Evolutionary conservation across 1,140 invertebrate genomes (phyloP).

Genomic region (Conus betulinus): DNA sequence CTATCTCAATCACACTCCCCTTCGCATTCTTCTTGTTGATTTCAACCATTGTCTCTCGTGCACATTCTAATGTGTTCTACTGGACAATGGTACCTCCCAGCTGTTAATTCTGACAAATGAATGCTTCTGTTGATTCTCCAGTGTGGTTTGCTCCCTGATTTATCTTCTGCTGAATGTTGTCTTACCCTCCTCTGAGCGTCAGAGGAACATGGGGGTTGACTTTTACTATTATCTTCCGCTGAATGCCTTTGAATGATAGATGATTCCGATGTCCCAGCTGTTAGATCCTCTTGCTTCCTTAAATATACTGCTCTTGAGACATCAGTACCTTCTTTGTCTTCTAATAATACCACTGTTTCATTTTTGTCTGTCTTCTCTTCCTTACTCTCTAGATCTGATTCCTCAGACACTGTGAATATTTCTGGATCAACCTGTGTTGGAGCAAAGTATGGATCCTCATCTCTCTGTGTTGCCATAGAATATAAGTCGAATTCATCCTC

Average conservation of each 20-base stretch:
- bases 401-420: neutral
- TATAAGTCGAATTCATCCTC: neutral
- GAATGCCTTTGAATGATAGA: neutral
- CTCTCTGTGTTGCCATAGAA: neutral
- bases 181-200: neutral
- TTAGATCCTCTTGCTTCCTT: neutral
- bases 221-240: too few species aligned
- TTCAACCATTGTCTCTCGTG: neutral
- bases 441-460: slow-evolving; percentile 11
- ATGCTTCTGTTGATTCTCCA: neutral
- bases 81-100: neutral
- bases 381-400: neutral
- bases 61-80: slow-evolving; percentile 9
- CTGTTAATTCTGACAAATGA: neutral
- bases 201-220: neutral
- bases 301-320: neutral
- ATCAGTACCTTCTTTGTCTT: neutral
- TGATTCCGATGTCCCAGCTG: neutral
- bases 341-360: neutral
- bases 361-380: neutral
- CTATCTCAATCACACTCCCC: neutral
- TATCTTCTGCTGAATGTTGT: neutral
- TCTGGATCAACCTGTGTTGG: neutral
- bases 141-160: neutral
- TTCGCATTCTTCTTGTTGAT: neutral